Base-by-base conservation (phyloP, 1,140 invertebrate species). In the Cydia strobilella region DNA sequence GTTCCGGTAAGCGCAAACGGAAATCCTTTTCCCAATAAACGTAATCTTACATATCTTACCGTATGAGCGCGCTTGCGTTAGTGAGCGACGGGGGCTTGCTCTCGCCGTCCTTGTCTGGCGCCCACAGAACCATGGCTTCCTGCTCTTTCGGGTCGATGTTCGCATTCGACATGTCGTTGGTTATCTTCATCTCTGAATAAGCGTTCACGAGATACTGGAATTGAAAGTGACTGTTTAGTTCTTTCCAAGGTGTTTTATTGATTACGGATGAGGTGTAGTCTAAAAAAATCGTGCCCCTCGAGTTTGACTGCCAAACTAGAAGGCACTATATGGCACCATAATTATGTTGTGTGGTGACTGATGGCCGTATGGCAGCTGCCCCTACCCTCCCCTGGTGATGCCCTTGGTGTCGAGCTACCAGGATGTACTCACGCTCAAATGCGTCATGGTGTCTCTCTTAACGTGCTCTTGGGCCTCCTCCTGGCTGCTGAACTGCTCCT, bases 61-160 rank as follows among this genome's bases (percentile, higher is more conserved):
- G 88, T 75, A 93, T 92, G 65, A 93, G 87, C 23, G 88, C 88
- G 75, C 87, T 88, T 2, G 90, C 90, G 51, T 92, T 88, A 59
- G 86, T 86, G 7, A 87, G 78, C 0, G 89, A 85, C 13, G 87
- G 72, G 0, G 83, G 75, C 6, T 74, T 65, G 15, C 81, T 75
- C 3, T 79, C 79, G 2, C 81, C 83, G 39, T 90, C 79, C 83
- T 95, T 95, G 15, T 94, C 90, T 0, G 94, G 94, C 45, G 95
- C 95, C 95, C 95, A 96, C 25, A 95, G 90, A 76, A 93, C 93
- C 86, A 91, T 91, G 0, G 95, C 94, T 84, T 96, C 95, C 76
- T 94, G 91, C 35, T 94, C 94, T 81, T 94, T 94, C 0, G 91
- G 88, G 74, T 93, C 91, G 4, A 93, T 87, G 76, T 91, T 93